Evolutionary conservation across 1,140 invertebrate species (phyloP), one percentile per base, ranked within the genome.

Genomic region (Brachionus plicatilis): DNA sequence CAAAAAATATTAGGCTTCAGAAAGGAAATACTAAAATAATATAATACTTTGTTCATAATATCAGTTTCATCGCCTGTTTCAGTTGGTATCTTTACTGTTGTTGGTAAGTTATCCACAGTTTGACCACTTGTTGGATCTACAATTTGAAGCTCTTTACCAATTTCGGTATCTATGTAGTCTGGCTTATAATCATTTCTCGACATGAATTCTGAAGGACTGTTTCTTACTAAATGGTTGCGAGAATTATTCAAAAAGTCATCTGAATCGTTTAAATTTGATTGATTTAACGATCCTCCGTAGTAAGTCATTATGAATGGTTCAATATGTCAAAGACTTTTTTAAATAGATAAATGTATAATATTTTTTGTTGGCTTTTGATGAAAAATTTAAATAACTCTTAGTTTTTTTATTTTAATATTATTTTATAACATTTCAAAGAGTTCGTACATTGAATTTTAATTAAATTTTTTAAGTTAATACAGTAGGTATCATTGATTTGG

Each of bases 21-120:
- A 37, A 37, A 37, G 6, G 12, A 72, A 20, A 41, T 72, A 6
- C 8, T 4, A 72, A 43, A 43, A 45, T 43, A 76, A 37, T 50
- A 24, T 0, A 4, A 50, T 50, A 76, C 72, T 50, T 76, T 76
- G 27, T 50, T 76, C 41, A 50, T 50, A 14, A 76, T 27, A 53
- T 76, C 72, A 24, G 72, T 76, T 50, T 76, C 72, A 29, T 76
- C 72, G 3, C 72, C 72, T 12, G 72, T n/a, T 7, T 47, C 72
- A 9, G 72, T 76, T 27, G 72, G 72, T 24, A 76, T 50, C 24
- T 76, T 76, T 3, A 76, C 72, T 9, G 20, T 50, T 27, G 72
- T 76, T 29, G 72, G 72, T 27, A 76, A 29, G 43, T 53, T 76
- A 27, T 76, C 72, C 4, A 76, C 24, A 7, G 72, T 47, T 27